Base-by-base conservation (phyloP, 2,113 vertebrate species). In the Plectropomus leopardus region DNA sequence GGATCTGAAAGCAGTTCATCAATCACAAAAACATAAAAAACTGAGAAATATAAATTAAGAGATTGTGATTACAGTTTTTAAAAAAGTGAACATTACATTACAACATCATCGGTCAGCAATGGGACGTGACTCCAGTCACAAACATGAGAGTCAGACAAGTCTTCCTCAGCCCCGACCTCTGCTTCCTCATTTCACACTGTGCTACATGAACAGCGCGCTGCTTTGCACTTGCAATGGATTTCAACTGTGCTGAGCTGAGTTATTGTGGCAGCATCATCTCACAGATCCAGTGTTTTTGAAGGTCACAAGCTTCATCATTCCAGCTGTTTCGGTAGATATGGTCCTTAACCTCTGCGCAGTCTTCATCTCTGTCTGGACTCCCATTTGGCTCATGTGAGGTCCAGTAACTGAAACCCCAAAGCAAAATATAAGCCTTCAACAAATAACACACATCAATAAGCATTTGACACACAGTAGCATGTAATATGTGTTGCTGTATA, bases 361-460 rank as follows among this genome's bases (percentile, higher is more conserved):
- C 45, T 50, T 66, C 45, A 1, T 66, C 64, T 8, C 26, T 32
- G 1, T 9, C 36, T 40, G 36, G 36, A 40, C 2, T 3, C 8
- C 63, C 63, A 50, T 50, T 48, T 48, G 45, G 44, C 45, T 50
- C 44, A 2, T 4, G 5, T 7, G 0, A 10, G 44, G 3, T 7
- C 44, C 42, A 48, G 24, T 47, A 65, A 17, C 17, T 65, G 44
- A 47, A 65, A 63, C 23, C n/a, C 7, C 40, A 44, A 63, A 61
- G 44, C 21, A 40, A 26, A 40, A 40, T 40, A 40, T 40, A 40
- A 40, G 36, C 36, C 7, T 40, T 40, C 11, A 40, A 40, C 36
- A 40, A 40, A 40, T 40, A 40, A 40, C 3, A n/a, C 30, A 59
- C 11, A 40, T 5, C 34, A 36, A 8, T 8, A 36, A 36, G 7